Evolutionary conservation across 2,888 invertebrate genomes (phyloP), one percentile per base, ranked within the genome.

Genomic region (Rhorus exstirpatorius): DNA sequence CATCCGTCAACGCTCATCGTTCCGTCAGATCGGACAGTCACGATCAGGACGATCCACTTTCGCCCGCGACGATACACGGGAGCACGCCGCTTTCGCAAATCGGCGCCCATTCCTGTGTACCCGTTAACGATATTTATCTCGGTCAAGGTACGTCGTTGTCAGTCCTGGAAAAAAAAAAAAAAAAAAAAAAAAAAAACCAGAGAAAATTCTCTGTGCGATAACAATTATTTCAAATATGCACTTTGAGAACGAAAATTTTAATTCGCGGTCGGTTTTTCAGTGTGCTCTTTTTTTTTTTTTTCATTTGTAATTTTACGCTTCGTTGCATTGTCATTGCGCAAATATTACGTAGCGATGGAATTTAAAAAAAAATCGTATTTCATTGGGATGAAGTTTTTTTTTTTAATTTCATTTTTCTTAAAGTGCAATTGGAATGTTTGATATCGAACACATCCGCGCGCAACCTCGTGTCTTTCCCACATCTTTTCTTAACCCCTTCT

Each of bases 21-120:
- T 91, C 91, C 65, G 86, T 88, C 84, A 89, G 90, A 89, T 90
- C 91, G 72, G 90, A 85, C 85, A 91, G 90, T 81, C 91, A 91
- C 83, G 92, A 92, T 82, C 90, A 89, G 61, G 91, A 92, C 72
- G 90, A 91, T 85, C 90, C 91, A 46, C 89, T 92, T 55, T 93
- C 93, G 78, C 93, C 93, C 46, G 92, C 93, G 38, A 91, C 96
- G 85, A 96, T 97, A 70, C 96, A 97, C 91, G 97, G 97, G 46
- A 97, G 97, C 86, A 97, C 97, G 70, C 97, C 98, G 0, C 95
- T 98, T 72, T 96, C 97, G 58, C 97, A 97, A 93, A 97, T 98
- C 87, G 97, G 97, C 76, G 95, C 96, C 79, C 96, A 95, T 88
- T 93, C 96, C 60, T 94, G 96, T 87, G 94, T 95, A 60, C 94